Evolutionary conservation across 1,140 invertebrate species (phyloP), one percentile per base, ranked within the genome.

Genomic region (Vanessa tameamea): DNA sequence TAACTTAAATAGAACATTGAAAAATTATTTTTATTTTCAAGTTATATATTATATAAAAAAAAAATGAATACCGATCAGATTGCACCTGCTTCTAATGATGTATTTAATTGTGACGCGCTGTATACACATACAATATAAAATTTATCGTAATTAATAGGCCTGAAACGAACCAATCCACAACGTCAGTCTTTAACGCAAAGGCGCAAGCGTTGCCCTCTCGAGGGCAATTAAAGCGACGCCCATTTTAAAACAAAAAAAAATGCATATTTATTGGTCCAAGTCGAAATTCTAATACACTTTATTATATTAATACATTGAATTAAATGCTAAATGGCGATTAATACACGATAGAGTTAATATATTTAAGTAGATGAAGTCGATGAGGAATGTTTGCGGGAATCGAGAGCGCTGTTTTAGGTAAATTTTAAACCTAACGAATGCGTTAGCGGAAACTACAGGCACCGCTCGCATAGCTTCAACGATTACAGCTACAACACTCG

Each of bases 1-100:
- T 89, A 89, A 90, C 84, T 86, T 86, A 87, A 88, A 83, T 53
- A 84, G 80, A 79, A 79, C 76, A 57, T 78, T 55, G 57, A 76
- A 20, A 76, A 66, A 37, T 75, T 74, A 16, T 64, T 74, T 66
- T 50, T 59, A 16, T 23, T 23, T 47, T 37, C 67, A 59, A 15
- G 15, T 20, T 72, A 69, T 43, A 75, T 70, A 72, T 70, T 53
- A 74, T 73, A 71, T 26, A 73, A 67, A 72, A 64, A 61, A 75
- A 59, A 65, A 37, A 51, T 63, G 8, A 73, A 75, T 61, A 63
- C 61, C 67, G 69, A 74, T 72, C 47, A 20, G 23, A 72, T 51
- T 50, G 37, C 69, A 59, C 63, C 47, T 48, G 16, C 55, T 61
- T 31, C 55, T 53, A 66, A 64, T 57, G 57, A 47, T 76, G 47